Percentiles rank a stretch among this genome's conserved stretches.
These are phyloP conservation scores for Cyanistes caeruleus DNA, from an alignment of 2,113 vertebrate genomes.

Conservation along the genomic window DNA sequence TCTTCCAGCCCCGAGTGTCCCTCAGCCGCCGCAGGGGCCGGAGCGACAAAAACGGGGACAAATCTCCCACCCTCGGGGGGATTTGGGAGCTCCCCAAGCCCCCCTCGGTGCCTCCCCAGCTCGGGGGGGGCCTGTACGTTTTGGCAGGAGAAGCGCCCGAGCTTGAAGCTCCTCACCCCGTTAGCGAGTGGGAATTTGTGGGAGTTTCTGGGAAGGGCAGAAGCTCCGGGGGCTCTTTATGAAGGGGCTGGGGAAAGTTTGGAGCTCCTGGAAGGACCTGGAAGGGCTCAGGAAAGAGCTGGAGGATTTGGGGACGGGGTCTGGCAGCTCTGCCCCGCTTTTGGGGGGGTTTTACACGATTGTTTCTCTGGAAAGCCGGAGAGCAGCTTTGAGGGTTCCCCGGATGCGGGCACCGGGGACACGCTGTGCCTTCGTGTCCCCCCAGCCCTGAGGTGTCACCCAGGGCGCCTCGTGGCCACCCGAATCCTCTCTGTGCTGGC, in stretches of 20 bases:
- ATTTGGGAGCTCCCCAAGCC: fast-evolving
- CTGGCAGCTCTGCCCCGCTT: not conserved
- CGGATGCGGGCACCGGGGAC: not conserved
- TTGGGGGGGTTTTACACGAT: fast-evolving
- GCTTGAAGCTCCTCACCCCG: fast-evolving
- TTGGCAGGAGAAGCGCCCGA: not conserved
- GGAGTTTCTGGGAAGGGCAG: not conserved
- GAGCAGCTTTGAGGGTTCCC: not conserved
- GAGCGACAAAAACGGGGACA: not conserved
- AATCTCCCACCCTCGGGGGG: not conserved
- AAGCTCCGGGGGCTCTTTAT: not conserved
- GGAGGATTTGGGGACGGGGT: not conserved
- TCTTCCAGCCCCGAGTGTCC: not conserved
- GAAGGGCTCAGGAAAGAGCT: not conserved
- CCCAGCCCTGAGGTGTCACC: not conserved
- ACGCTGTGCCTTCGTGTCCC: fast-evolving
- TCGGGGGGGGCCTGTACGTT: fast-evolving
- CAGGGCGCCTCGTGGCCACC: not conserved
- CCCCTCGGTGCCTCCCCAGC: fast-evolving
- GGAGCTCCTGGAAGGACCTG: not conserved
- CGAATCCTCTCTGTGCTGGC: fast-evolving
- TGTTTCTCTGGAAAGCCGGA: too few species aligned
- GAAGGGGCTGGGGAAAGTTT: not conserved
- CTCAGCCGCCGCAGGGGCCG: not conserved
- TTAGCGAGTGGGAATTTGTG: not conserved